phyloP scores from a whole-genome alignment of 2,113 vertebrate genomes.

The Falco punctatus region DNA sequence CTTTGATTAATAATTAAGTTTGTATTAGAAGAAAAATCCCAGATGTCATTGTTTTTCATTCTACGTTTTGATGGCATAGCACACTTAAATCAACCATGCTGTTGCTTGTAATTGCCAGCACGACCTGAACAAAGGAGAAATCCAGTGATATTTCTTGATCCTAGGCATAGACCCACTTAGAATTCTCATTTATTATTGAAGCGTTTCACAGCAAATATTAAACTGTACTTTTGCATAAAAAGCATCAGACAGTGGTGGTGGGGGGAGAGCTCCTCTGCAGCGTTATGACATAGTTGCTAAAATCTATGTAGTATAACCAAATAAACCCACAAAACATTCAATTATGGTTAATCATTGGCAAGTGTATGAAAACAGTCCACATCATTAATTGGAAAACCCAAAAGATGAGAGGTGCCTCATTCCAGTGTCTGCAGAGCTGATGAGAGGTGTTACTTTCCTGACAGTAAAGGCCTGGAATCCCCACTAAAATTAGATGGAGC shows the following conservation, averaged over 20 bases:
- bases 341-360: not conserved
- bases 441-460: slow-evolving; percentile 55
- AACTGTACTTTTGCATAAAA: not conserved
- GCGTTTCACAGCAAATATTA: not conserved
- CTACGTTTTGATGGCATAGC: not conserved
- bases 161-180: not conserved
- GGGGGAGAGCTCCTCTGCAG: not conserved
- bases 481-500: slow-evolving; percentile 50
- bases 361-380: slow-evolving; percentile 35
- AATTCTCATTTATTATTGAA: slow-evolving; percentile 4
- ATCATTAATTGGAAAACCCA: slow-evolving; percentile 44
- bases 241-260: not conserved
- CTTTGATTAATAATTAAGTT: slow-evolving; percentile 44
- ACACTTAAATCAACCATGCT: not conserved
- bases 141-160: not conserved
- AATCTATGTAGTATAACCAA: not conserved
- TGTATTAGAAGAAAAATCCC: slow-evolving; percentile 35
- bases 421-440: slow-evolving; percentile 24
- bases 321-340: not conserved
- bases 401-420: not conserved
- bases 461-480: slow-evolving; percentile 21
- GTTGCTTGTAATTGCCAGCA: not conserved
- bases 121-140: not conserved
- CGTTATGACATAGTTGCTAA: not conserved
- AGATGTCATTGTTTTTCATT: slow-evolving; percentile 36